Evolutionary conservation across 2,113 vertebrate genomes (phyloP).

Genomic region (Echinops telfairi): DNA sequence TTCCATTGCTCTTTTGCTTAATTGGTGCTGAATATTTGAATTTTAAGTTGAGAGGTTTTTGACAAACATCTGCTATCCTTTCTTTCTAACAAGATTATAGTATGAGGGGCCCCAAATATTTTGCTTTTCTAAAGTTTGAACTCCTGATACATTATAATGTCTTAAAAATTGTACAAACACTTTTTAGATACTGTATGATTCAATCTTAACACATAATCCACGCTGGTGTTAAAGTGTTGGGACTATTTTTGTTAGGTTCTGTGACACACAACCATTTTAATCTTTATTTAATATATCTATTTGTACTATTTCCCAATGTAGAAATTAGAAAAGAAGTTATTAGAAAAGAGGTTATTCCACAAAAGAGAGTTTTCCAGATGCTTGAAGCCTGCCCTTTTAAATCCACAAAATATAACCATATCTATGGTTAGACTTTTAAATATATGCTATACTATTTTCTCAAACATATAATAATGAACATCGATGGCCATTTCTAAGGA

Average conservation of each 20-base stretch:
- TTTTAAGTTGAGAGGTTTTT: slow-evolving; percentile 48
- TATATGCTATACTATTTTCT: neutral
- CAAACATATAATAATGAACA: slow-evolving; percentile 29
- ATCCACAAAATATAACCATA: neutral
- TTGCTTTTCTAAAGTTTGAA: slow-evolving; percentile 43
- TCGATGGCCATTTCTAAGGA: neutral
- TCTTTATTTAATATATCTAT: slow-evolving; percentile 19
- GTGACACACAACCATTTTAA: slow-evolving; percentile 29
- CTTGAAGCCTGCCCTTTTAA: slow-evolving; percentile 5
- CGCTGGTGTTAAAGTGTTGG: slow-evolving; percentile 24
- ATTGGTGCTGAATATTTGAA: neutral
- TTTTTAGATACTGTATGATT: slow-evolving; percentile 41
- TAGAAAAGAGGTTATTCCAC: slow-evolving; percentile 38
- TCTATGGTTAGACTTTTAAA: slow-evolving; percentile 34
- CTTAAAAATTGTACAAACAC: slow-evolving; percentile 20
- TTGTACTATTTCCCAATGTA: slow-evolving; percentile 33
- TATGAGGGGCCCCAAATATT: slow-evolving; percentile 18
- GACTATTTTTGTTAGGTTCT: slow-evolving; percentile 28
- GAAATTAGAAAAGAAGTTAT: neutral
- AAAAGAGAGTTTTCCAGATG: slow-evolving; percentile 43
- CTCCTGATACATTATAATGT: neutral
- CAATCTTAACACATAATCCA: slow-evolving; percentile 38
- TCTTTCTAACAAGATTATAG: slow-evolving; percentile 25
- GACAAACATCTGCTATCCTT: neutral
- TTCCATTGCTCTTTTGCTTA: slow-evolving; percentile 20